Base-by-base conservation (phyloP, 2,797 vertebrate genomes). In the Sebastes itinus region DNA sequence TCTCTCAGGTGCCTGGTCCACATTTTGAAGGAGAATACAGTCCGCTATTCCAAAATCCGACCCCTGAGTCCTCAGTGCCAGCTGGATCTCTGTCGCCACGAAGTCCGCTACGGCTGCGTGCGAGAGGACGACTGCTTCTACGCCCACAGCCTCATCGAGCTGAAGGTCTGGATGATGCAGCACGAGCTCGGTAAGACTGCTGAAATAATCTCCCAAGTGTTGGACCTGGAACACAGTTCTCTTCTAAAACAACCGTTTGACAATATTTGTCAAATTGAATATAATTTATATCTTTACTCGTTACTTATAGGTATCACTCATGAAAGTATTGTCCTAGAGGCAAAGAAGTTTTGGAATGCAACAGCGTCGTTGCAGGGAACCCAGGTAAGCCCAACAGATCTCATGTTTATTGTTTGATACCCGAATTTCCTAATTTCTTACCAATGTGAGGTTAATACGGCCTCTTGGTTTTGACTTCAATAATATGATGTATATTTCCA, bases 141-240 rank as follows among this genome's bases (percentile, higher is more conserved):
- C 67, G 97, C 98, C 16, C 99, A 99, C 92, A 99, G 98, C 83
- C 96, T 99, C 73, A 95, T 99, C 1, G 99, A 99, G 88, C 94
- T 99, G 65, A 98, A 99, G 90, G 98, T 99, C 56, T 99, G 99
- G 99, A 97, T 97, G 94, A 96, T 99, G 96, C 98, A 99, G 80
- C 96, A 92, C 2, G 96, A 99, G 75, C 96, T 96, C 55, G 97
- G 99, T 99, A 61, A 72, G 92, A 5, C 14, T 0, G 4, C 1
- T 54, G 2, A 63, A 42, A 38, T 2, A 18, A 2, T 33, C 3
- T 0, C 32, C 3, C 8, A 2, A 20, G 4, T 18, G 1, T 14
- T 25, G 7, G 0, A 20, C 11, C 2, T 3, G 6, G 60, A 75
- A 52, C 49, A 6, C 30, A 2, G 4, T 28, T 23, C 18, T 22